Base-by-base conservation (phyloP, 37 sponge, comb jelly and placozoan genomes). In the Halisarca cf. caerulea region DNA sequence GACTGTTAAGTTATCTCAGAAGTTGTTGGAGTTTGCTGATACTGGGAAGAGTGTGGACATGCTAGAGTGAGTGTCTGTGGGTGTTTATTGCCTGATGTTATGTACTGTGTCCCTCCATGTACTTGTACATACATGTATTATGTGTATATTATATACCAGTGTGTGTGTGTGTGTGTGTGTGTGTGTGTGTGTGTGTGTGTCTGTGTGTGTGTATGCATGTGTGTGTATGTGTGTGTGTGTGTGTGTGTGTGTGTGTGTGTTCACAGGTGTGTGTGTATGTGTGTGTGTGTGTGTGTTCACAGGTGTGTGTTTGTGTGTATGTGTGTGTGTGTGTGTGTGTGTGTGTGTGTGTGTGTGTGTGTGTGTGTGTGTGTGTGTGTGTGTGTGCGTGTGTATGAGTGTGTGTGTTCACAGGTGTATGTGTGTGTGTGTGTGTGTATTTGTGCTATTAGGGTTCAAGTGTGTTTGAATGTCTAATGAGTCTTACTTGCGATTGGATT, bases 241-340 rank as follows among this genome's bases (percentile, higher is more conserved):
- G 64, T 28, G 64, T 23, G 17, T 8, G 69, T 1, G 69, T 68
- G 69, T 27, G 33, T 27, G 69, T 27, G 35, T 1, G 32, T 28
- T 2, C 69, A 11, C 11, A 11, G 9, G 51, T 47, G 51, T 11
- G 51, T 47, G 51, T 11, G 51, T 47, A 34, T 30, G 51, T 62
- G 64, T 15, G 64, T 62, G 64, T 30, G 69, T 68, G 69, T 68
- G 69, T 28, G 64, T 27, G 24, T 27, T 4, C 6, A 5, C 30
- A 28, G 28, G 24, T 28, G 28, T 27, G 24, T 27, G 30, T 61
- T 9, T 61, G 30, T 23, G 24, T 61, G 64, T 61, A 23, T 61
- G 30, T 61, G 64, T 28, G 64, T 61, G 64, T 61, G 64, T 61
- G 64, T 61, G 64, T 61, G 64, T 61, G 64, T 61, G 64, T 61